Conservation (phyloP, 2,113 vertebrate species). For the Pogonocichla stellata region DNA sequence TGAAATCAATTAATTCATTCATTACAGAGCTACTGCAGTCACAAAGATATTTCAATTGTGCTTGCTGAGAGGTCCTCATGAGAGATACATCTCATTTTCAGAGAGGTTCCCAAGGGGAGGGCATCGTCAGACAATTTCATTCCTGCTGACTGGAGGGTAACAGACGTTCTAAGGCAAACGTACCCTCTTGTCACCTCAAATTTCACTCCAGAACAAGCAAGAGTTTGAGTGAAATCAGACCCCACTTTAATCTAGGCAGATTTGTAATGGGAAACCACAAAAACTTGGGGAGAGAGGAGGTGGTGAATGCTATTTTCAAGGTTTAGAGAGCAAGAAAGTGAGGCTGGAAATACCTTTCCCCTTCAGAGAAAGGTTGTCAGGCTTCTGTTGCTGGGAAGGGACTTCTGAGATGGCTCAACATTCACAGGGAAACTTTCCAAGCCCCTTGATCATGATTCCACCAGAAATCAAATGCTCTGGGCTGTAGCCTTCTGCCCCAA, state of each 20-base stretch:
- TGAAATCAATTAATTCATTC: slow-evolving; percentile 69
- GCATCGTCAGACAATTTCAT: not conserved
- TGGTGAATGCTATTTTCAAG: not conserved
- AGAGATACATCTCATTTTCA: slow-evolving; percentile 59
- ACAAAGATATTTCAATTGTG: slow-evolving; percentile 46
- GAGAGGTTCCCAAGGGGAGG: not conserved
- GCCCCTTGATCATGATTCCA: not conserved
- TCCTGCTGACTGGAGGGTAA: slow-evolving; percentile 26
- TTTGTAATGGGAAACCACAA: not conserved
- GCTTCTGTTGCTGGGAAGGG: not conserved
- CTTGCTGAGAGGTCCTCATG: slow-evolving; percentile 48
- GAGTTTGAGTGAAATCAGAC: not conserved
- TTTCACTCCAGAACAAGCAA: not conserved
- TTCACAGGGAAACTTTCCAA: not conserved
- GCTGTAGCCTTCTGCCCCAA: not conserved
- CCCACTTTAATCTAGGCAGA: not conserved
- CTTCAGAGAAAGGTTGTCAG: not conserved
- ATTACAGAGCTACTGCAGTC: slow-evolving; percentile 30
- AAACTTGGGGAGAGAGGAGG: not conserved
- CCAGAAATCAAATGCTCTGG: not conserved
- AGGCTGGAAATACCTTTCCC: not conserved
- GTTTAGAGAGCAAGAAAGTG: not conserved
- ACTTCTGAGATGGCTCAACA: not conserved
- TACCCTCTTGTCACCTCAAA: not conserved
- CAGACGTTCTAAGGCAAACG: accelerated